These are phyloP conservation scores for Proales similis DNA, from an alignment of 1,140 invertebrate genomes.

Conservation along the genomic window DNA sequence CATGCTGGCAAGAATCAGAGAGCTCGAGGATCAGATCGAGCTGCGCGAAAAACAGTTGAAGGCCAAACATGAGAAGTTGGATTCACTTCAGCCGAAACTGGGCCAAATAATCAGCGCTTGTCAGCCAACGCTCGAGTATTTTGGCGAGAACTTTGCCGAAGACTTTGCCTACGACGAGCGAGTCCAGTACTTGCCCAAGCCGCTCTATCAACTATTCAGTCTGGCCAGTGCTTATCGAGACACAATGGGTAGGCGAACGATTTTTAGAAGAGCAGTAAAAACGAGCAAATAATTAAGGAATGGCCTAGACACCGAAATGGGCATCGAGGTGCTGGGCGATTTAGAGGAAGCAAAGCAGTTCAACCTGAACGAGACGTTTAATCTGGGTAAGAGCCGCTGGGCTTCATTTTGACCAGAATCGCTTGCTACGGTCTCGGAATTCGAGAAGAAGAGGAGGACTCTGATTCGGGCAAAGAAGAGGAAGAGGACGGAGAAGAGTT, in stretches of 20 bases:
- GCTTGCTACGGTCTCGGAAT: too few relatives aligned
- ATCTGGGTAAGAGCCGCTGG: constrained; percentile 34
- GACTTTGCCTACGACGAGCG: constrained; percentile 66
- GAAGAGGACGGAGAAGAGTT: constrained; percentile 55
- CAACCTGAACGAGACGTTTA: constrained; percentile 27
- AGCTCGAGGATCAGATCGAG: constrained; percentile 11
- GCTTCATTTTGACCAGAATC: too few relatives aligned
- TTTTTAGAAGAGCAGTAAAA: not conserved
- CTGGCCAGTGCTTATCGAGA: constrained; percentile 74
- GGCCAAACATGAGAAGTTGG: constrained; percentile 69
- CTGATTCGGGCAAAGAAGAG: constrained; percentile 62
- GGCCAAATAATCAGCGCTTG: constrained; percentile 42
- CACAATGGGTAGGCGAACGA: constrained; percentile 59
- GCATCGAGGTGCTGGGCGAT: constrained; percentile 65
- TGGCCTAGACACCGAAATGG: constrained; percentile 47
- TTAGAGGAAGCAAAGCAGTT: constrained; percentile 65
- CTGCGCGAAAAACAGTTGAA: constrained; percentile 61
- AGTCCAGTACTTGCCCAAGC: constrained; percentile 67
- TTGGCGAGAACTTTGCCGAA: constrained; percentile 71
- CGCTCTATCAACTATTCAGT: constrained; percentile 78
- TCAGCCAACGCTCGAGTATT: constrained; percentile 78
- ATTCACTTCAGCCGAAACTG: constrained; percentile 72
- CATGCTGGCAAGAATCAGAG: constrained; percentile 11
- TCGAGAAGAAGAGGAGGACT: constrained; percentile 51
- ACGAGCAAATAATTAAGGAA: not conserved